Conservation (phyloP, 2,888 invertebrate genomes). For the Resseliella maxima region DNA sequence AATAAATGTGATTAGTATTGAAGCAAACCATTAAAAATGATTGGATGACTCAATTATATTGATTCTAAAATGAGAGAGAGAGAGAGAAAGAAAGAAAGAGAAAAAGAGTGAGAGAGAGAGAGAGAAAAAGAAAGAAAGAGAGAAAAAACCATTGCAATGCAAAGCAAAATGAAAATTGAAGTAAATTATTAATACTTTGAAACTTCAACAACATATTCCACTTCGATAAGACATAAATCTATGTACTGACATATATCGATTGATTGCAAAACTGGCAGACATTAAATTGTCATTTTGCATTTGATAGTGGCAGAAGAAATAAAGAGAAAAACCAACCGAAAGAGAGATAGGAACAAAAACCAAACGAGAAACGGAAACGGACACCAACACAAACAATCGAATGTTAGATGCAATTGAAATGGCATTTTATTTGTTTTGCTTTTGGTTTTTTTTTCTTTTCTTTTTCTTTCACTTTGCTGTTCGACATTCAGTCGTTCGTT, state of each 20-base stretch:
- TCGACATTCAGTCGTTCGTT: no score
- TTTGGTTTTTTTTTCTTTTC: no score
- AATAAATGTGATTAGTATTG: background rate
- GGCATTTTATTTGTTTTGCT: slow-evolving; percentile 6
- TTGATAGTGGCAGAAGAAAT: background rate
- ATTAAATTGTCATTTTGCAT: background rate
- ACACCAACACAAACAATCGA: slow-evolving; percentile 27
- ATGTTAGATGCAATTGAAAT: background rate
- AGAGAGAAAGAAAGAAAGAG: no score
- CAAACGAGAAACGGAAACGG: background rate
- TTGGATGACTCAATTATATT: background rate
- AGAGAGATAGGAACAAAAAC: background rate
- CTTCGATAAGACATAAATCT: background rate
- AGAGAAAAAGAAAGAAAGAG: no score
- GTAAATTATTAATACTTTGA: background rate
- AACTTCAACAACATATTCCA: background rate
- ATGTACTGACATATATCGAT: background rate
- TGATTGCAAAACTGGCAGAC: background rate
- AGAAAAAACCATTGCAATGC: background rate
- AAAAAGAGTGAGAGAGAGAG: no score
- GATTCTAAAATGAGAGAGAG: background rate
- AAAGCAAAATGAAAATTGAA: background rate
- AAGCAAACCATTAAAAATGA: background rate
- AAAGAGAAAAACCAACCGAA: background rate
- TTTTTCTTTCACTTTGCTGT: background rate